Evolutionary conservation across 37 sponge, comb jelly and placozoan species (phyloP), one percentile per base, ranked within the genome.

Genomic region (Corticium candelabrum): DNA sequence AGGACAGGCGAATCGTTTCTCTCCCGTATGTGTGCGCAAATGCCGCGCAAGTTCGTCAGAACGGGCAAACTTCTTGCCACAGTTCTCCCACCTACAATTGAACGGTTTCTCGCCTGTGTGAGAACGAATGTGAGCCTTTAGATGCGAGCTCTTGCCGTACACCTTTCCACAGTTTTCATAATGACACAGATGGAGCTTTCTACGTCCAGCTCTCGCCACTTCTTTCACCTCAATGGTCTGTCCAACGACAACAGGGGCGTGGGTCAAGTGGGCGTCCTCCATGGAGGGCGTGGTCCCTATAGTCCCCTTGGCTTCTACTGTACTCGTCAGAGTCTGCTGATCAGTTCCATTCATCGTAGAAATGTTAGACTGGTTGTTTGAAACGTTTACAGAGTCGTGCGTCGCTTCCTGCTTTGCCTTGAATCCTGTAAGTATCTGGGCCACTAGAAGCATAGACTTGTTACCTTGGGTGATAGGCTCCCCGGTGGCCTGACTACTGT

Each of bases 81-180:
- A 97, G 38, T 84, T 82, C 31, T 90, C 85, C 99, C 99, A 97
- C 72, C 81, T 88, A 84, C 99, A 97, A 3, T 86, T 84, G 74
- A 94, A 97, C 34, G 99, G 99, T 35, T 94, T 84, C 78, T 97
- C 99, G 11, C 99, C 99, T 15, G 99, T 97, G 83, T 97, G 99
- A 21, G 95, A 93, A 34, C 99, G 83, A 57, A 97, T 91, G 85
- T 97, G 99, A 0, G 99, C 99, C 78, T 97, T 97, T 33, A 97
- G 77, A 50, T 97, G 99, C 21, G 99, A 97, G 74, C 93, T 94
- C 85, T 97, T 97, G 37, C 92, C 92, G 82, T 94, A 97, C 27
- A 87, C 90, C 82, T 97, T 97, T 40, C 87, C 90, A 67, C 99
- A 97, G 21, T 78, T 80, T 40, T 79, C 88, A 83, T 89, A 91